These are phyloP conservation scores for Cylas formicarius DNA, from an alignment of 1,140 invertebrate genomes.

Conservation along the genomic window DNA sequence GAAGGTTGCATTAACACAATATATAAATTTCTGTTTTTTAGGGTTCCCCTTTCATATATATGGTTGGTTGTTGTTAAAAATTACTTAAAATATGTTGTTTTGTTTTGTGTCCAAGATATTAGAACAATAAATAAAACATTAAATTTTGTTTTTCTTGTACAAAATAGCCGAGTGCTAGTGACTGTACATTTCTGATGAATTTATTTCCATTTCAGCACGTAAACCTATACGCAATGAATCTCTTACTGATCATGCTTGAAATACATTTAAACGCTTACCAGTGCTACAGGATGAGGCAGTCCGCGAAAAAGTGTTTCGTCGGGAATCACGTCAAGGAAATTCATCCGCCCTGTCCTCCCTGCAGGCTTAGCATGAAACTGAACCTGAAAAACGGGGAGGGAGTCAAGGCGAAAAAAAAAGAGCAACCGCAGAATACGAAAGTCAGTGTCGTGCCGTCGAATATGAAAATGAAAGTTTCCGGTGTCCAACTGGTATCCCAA, in stretches of 20 bases:
- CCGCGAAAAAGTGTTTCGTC: slow-evolving; percentile 71
- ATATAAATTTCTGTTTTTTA: too few species aligned
- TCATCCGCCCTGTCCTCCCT: slow-evolving; percentile 57
- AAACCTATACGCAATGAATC: slow-evolving; percentile 60
- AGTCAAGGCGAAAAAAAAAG: slow-evolving; percentile 29
- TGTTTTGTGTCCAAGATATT: neutral
- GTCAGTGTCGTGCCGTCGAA: slow-evolving; percentile 14
- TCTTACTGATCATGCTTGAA: slow-evolving; percentile 67
- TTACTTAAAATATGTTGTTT: neutral
- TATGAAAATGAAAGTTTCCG: slow-evolving; percentile 34
- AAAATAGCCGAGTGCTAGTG: neutral
- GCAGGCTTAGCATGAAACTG: slow-evolving; percentile 34
- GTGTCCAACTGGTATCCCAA: slow-evolving; percentile 53
- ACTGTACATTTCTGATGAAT: neutral
- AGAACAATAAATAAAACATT: neutral
- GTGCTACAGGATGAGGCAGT: slow-evolving; percentile 68
- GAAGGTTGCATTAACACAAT: too few species aligned
- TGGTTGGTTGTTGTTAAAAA: too few species aligned
- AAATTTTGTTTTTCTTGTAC: slow-evolving; percentile 1
- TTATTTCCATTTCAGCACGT: slow-evolving; percentile 53
- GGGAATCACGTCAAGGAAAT: slow-evolving; percentile 55
- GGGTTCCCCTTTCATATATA: too few species aligned
- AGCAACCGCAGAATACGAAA: slow-evolving; percentile 1
- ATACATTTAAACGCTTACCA: slow-evolving; percentile 69
- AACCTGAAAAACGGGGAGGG: slow-evolving; percentile 20